phyloP scores from a whole-genome alignment of 2,113 vertebrate species.

The Misgurnus mizolepis region DNA sequence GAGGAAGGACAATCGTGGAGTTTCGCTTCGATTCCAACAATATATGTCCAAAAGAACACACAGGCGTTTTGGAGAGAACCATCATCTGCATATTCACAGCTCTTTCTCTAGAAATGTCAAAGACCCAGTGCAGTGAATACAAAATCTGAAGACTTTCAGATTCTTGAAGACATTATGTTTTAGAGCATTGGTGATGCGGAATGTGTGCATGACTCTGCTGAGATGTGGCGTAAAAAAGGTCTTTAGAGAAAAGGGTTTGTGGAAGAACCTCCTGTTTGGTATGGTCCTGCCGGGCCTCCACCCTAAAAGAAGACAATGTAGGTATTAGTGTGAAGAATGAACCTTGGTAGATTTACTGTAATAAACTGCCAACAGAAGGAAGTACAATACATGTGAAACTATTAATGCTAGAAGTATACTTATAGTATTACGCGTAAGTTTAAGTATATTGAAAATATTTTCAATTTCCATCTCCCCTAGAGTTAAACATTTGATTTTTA shows the following conservation, averaged over 20 bases:
- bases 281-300: slow-evolving; percentile 86
- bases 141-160: slow-evolving; percentile 39
- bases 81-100: slow-evolving; percentile 17
- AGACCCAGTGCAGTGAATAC: slow-evolving; percentile 44
- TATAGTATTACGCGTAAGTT: no score
- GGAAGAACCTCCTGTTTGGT: slow-evolving; percentile 87
- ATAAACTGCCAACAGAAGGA: no score
- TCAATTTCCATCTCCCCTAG: no score
- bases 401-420: no score
- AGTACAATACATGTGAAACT: no score
- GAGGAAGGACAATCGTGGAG: slow-evolving; percentile 24
- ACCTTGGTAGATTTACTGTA: not conserved
- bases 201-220: slow-evolving; percentile 18
- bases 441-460: no score
- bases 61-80: not conserved
- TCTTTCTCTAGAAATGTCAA: slow-evolving; percentile 31
- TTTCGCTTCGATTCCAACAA: slow-evolving; percentile 1
- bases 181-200: slow-evolving; percentile 24
- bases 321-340: not conserved
- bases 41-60: slow-evolving; percentile 28
- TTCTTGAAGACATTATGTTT: slow-evolving; percentile 24
- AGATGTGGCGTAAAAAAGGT: slow-evolving; percentile 12
- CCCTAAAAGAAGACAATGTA: slow-evolving; percentile 71
- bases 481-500: no score
- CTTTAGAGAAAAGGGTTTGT: slow-evolving; percentile 96